Base-by-base conservation (phyloP, 2,888 invertebrate species). In the Calameuta idolon region DNA sequence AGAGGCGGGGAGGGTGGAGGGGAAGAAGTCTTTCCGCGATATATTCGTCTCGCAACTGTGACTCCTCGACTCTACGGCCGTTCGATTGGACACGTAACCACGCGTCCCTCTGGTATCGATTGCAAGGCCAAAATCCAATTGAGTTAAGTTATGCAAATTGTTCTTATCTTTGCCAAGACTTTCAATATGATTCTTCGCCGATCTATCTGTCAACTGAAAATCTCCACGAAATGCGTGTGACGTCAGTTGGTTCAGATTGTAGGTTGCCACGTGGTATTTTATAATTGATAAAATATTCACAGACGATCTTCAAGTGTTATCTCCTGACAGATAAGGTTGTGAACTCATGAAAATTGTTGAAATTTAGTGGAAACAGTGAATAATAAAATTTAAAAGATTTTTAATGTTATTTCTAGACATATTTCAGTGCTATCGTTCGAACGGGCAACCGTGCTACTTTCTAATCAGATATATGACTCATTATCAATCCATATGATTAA, bases 61-160 rank as follows among this genome's bases (percentile, higher is more conserved):
- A 55, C 15, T 40, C 40, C 5, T 40, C 15, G 40, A 15, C 55
- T 55, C 55, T 55, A 55, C 55, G 40, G 5, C 23, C 15, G 23
- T 55, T 23, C 55, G 5, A 55, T 55, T 55, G 55, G 9, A 55
- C 23, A 15, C 5, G 40, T 40, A 23, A 23, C 5, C 23, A 40
- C 23, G 40, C 40, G 15, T 40, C 23, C 23, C 40, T 40, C 1
- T 40, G 40, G 82, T 82, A 82, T 83, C 78, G 80, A 79, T 81
- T 80, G 81, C 79, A 83, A 84, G 84, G 84, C 82, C 83, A 84
- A 83, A 84, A 84, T 84, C 84, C 84, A 85, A 86, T 86, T 83
- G 85, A 84, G 84, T 86, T 85, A 84, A 83, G 83, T 86, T 86
- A 86, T 86, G 85, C 84, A 86, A 86, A 86, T 84, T 86, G 84